Conservation (phyloP, 2,888 invertebrate genomes). For the Dryadula phaetusa region DNA sequence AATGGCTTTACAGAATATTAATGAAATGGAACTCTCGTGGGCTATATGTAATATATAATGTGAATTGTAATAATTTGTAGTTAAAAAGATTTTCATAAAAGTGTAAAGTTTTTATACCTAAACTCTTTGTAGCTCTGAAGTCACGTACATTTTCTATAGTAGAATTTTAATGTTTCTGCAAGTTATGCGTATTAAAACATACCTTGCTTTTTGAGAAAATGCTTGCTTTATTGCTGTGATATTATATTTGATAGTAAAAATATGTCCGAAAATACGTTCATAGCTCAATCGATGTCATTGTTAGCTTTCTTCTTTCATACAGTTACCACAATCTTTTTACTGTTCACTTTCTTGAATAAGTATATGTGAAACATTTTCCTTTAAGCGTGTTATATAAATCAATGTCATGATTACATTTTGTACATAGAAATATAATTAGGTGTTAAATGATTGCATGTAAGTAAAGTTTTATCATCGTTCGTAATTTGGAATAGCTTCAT, state of each 20-base stretch:
- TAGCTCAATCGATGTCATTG: conserved; percentile 11
- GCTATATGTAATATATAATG: not conserved
- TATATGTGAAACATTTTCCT: not conserved
- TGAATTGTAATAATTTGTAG: not conserved
- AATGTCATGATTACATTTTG: conserved; percentile 22
- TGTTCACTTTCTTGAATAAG: conserved; percentile 3
- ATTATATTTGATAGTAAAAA: conserved; percentile 4
- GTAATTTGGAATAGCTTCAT: conserved; percentile 20
- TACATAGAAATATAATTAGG: conserved; percentile 23
- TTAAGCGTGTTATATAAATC: conserved; percentile 1
- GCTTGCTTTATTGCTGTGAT: conserved; percentile 18
- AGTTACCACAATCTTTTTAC: conserved; percentile 1
- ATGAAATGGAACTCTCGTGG: not conserved
- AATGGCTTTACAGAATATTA: conserved; percentile 5
- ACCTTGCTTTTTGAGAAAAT: not conserved
- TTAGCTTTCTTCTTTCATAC: not conserved
- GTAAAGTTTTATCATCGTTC: conserved; percentile 25
- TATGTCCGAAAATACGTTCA: conserved; percentile 9
- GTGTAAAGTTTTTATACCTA: not conserved
- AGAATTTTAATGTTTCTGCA: not conserved
- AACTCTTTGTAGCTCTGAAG: not conserved
- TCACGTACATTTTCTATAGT: not conserved
- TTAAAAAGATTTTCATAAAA: too few species aligned
- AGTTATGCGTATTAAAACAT: not conserved
- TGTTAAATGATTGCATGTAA: conserved; percentile 31